These are phyloP conservation scores for Meriones unguiculatus DNA, from an alignment of 2,113 vertebrate genomes.

Conservation along the genomic window DNA sequence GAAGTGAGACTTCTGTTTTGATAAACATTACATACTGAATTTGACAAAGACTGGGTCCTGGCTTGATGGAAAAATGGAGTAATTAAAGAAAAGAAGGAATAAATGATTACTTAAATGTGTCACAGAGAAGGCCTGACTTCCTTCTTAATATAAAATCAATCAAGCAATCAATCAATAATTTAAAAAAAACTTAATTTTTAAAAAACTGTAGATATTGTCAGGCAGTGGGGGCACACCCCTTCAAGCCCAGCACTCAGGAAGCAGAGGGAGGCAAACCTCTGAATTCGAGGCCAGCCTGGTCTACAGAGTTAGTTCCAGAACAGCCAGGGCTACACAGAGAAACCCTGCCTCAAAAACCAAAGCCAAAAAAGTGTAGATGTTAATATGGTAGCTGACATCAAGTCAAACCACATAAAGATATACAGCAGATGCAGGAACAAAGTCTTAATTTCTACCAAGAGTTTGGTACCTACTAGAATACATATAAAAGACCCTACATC, in stretches of 20 bases:
- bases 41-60: background rate
- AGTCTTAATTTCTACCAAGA: conserved; percentile 37
- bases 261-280: background rate
- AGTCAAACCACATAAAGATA: conserved; percentile 19
- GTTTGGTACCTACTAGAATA: conserved; percentile 40
- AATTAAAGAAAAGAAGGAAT: conserved; percentile 28
- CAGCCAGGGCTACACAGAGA: background rate
- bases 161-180: no score
- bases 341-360: background rate
- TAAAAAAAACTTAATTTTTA: background rate
- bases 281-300: background rate
- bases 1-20: conserved; percentile 14
- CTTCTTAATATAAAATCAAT: no score
- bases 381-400: conserved; percentile 43
- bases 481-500: background rate
- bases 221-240: background rate
- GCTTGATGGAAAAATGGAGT: conserved; percentile 20
- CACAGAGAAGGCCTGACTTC: background rate
- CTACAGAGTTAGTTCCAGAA: background rate
- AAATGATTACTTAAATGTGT: background rate
- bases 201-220: background rate
- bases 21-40: background rate
- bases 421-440: conserved; percentile 2
- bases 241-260: background rate
- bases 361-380: background rate